Evolutionary conservation across 1,140 invertebrate genomes (phyloP), one percentile per base, ranked within the genome.

Genomic region (Meloidogyne exigua): DNA sequence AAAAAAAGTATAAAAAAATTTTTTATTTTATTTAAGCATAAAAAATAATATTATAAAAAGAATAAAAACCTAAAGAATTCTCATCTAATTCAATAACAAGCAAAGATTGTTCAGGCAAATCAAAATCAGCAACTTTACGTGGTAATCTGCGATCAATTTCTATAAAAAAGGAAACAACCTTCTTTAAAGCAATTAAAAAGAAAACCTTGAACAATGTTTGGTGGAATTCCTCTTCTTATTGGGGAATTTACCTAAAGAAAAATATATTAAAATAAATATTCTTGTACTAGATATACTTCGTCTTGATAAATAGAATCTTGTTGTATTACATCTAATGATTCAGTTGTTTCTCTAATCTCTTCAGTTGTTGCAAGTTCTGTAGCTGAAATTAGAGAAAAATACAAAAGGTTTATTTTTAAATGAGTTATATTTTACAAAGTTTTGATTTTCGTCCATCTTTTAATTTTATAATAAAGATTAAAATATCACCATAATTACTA

Each of bases 21-120:
- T n/a, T n/a, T n/a, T n/a, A n/a, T n/a, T n/a, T n/a, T n/a, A n/a
- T n/a, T n/a, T n/a, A n/a, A n/a, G n/a, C n/a, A n/a, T n/a, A n/a
- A n/a, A n/a, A n/a, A n/a, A n/a, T n/a, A n/a, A n/a, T n/a, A n/a
- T n/a, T n/a, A 39, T 39, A 9, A 57, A 57, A n/a, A n/a, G 21
- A 57, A 57, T 7, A 57, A 3, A 18, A 57, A 57, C 63, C 75
- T 42, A 76, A 44, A 9, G 70, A 63, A 28, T 76, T 36, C 21
- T 82, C 80, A 42, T 83, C 80, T 23, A 82, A 68, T 71, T 82
- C 80, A 32, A 82, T 82, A 13, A 82, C 80, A 64, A 82, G 79
- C n/a, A 82, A 62, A 7, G 77, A 80, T 62, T 82, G 81, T 71
- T 82, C 80, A n/a, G 81, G 81, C 49, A 82, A 80, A 68, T 82